Evolutionary conservation across 2,888 invertebrate genomes (phyloP).

Genomic region (Bimastos eiseni): DNA sequence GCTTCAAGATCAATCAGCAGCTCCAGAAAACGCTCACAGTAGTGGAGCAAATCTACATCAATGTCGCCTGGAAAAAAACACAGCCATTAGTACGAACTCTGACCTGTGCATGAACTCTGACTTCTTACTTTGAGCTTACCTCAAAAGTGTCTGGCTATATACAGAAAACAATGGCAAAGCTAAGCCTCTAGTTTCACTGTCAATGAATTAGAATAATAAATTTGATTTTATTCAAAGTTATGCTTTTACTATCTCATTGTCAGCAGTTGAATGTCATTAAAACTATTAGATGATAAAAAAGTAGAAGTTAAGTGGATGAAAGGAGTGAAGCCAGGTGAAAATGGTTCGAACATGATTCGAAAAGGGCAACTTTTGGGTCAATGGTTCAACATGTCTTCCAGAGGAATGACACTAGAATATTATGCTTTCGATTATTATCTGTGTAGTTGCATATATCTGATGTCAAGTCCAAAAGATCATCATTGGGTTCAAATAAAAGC

Average conservation of each 20-base stretch:
- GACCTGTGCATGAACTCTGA: neutral
- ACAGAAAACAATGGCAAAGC: neutral
- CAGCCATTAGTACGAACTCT: neutral
- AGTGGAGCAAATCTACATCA: slow-evolving; percentile 69
- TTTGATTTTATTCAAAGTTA: neutral
- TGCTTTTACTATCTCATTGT: neutral
- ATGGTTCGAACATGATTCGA: neutral
- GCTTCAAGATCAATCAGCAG: slow-evolving; percentile 94
- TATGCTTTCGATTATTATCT: neutral
- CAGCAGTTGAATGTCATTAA: neutral
- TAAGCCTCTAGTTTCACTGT: neutral
- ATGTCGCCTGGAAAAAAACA: slow-evolving; percentile 52
- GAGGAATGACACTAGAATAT: neutral
- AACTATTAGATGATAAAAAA: neutral
- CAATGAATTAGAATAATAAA: neutral
- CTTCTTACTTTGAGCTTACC: neutral
- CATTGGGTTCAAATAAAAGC: neutral
- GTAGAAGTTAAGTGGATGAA: too few species aligned
- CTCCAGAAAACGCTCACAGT: slow-evolving; percentile 93
- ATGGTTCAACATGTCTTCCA: neutral
- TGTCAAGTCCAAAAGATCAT: neutral
- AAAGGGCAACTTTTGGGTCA: neutral
- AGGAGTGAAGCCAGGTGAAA: neutral
- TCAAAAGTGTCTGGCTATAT: neutral
- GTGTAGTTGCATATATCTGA: neutral